Base-by-base conservation (phyloP, 2,888 invertebrate species). In the Noctua janthina region DNA sequence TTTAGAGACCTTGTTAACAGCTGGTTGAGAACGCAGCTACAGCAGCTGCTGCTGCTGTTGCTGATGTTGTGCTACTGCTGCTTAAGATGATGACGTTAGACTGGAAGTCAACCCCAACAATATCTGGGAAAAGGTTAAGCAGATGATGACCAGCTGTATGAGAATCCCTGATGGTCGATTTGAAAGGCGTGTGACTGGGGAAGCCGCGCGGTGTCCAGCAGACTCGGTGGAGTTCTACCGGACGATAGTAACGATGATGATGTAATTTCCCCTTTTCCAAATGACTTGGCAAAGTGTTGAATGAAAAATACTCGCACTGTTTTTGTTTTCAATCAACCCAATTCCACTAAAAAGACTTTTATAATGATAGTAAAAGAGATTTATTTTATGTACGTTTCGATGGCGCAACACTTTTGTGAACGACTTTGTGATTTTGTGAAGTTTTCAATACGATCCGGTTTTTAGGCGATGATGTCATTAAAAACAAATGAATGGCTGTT, bases 321-420 rank as follows among this genome's bases (percentile, higher is more conserved):
- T 76, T 68, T 46, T 29, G 20, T 56, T 56, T 56, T 49, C 20
- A 67, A 76, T 56, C 20, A 76, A 59, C 67, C 29, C 4, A 23
- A 56, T 76, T n/a, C n/a, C 49, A 56, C 11, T 20, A n/a, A 46
- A 46, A 56, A 67, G 49, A 20, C n/a, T n/a, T 78, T 74, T 35
- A 10, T 67, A 49, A 7, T 56, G 35, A 49, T 67, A 49, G 66
- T 76, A 20, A 76, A 78, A 67, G 5, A 23, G 64, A 76, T 78
- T 76, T 56, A 78, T 66, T 39, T 39, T 39, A 39, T 56, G 54
- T 66, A 23, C 46, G 23, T 46, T 35, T 68, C n/a, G 13, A 35
- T 35, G n/a, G 46, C 35, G n/a, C 7, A 66, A 75, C 46, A 78
- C 54, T 54, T 35, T 67, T 67, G 43, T 11, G 11, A 66, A 66